These are phyloP conservation scores for Rhyzopertha dominica DNA, from an alignment of 1,140 invertebrate genomes.

Conservation along the genomic window DNA sequence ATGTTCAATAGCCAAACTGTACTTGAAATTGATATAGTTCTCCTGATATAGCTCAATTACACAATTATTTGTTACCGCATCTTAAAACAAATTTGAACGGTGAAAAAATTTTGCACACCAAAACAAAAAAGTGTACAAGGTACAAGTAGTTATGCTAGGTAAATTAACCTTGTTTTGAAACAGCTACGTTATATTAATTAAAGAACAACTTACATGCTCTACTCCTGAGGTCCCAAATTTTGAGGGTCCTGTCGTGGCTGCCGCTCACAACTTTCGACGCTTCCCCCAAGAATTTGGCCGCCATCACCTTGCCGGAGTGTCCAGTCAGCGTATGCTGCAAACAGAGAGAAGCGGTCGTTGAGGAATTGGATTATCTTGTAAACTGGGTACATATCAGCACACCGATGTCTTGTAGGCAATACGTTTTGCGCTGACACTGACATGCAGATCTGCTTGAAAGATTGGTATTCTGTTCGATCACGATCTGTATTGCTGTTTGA, in stretches of 20 bases:
- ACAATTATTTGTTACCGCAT: too few species aligned
- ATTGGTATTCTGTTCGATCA: constrained; percentile 17
- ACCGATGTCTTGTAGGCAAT: constrained; percentile 10
- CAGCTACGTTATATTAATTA: not conserved
- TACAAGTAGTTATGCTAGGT: too few species aligned
- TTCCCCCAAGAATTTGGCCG: constrained; percentile 88
- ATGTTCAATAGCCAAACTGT: too few species aligned
- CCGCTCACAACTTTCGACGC: constrained; percentile 86
- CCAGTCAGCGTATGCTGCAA: constrained; percentile 94
- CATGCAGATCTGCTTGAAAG: constrained; percentile 17
- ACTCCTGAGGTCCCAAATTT: constrained; percentile 94
- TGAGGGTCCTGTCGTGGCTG: constrained; percentile 92
- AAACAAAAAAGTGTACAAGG: too few species aligned
- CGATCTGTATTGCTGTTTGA: constrained; percentile 8
- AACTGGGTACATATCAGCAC: constrained; percentile 9
- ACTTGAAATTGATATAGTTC: too few species aligned
- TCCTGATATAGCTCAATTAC: too few species aligned
- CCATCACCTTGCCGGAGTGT: constrained; percentile 92
- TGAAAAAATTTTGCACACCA: too few species aligned
- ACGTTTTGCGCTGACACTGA: constrained; percentile 11
- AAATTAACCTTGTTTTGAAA: not conserved
- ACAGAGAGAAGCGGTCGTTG: constrained; percentile 22
- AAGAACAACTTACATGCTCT: constrained; percentile 75
- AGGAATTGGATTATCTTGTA: constrained; percentile 14
- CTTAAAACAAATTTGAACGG: too few species aligned